Evolutionary conservation across 1,140 invertebrate species (phyloP), one percentile per base, ranked within the genome.

Genomic region (Drosophila repletoides): DNA sequence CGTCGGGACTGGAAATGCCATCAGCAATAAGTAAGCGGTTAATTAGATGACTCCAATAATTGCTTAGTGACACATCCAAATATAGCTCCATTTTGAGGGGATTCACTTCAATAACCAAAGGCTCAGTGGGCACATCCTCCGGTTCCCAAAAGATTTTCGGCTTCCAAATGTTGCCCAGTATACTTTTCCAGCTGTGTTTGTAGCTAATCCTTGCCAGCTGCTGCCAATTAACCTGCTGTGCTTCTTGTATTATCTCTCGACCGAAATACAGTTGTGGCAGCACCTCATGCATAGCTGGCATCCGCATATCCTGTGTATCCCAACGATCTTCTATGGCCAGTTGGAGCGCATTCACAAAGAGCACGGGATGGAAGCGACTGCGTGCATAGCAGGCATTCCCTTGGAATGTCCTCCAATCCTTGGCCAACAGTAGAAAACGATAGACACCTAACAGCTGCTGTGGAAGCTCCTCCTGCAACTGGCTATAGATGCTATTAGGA

Each of bases 391-490:
- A 76, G 2, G 93, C 93, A 0, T 92, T 92, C 21, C 92, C 92
- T 83, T 92, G 93, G 80, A 94, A 94, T 3, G 89, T 92, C 0
- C 92, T 91, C 65, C 92, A 94, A 65, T 93, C 91, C 36, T 92
- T 92, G 19, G 93, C 92, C 60, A 92, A 92, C 76, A 91, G 93
- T 45, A 95, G 91, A 33, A 94, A 73, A 17, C 94, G 92, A 91
- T 94, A 95, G 17, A 94, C 80, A 0, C 91, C 91, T 1, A 92
- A 76, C n/a, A 93, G 91, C 77, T 95, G 93, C 48, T 93, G 88
- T 0, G 92, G 75, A 58, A 94, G 92, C 7, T 92, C 91, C 5
- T 91, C 90, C 38, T 94, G 88, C 64, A 92, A 90, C n/a, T 93
- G 80, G 15, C 29, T 79, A 2, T 68, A 67, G 9, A 79, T 68